phyloP scores from a whole-genome alignment of 2,888 invertebrate genomes.

The Caenorhabditis doughertyi region DNA sequence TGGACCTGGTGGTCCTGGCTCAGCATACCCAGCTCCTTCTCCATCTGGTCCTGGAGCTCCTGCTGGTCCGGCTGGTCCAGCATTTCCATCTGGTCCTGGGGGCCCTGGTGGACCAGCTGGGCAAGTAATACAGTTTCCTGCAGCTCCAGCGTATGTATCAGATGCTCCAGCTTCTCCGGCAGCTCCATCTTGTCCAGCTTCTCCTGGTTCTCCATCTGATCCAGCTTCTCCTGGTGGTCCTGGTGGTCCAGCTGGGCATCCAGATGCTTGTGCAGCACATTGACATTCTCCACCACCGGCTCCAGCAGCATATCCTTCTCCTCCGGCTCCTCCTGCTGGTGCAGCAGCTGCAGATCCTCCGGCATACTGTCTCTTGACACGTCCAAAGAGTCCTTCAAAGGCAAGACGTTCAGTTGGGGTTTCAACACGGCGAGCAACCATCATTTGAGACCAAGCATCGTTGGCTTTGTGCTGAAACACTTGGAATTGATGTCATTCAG shows the following conservation, averaged over 20 bases:
- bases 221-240: constrained; percentile 72
- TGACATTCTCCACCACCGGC: constrained; percentile 56
- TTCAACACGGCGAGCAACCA: constrained; percentile 55
- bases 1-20: constrained; percentile 61
- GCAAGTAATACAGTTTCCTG: constrained; percentile 63
- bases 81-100: constrained; percentile 64
- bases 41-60: constrained; percentile 64
- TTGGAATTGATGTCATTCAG: too few relatives aligned
- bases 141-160: constrained; percentile 59
- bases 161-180: constrained; percentile 53
- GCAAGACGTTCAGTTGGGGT: constrained; percentile 53
- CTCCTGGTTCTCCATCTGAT: constrained; percentile 59
- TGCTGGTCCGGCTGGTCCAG: constrained; percentile 58
- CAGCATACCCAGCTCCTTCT: constrained; percentile 44
- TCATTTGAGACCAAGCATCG: constrained; percentile 70
- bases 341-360: constrained; percentile 54
- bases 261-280: constrained; percentile 66
- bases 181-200: constrained; percentile 58
- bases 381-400: constrained; percentile 60
- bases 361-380: constrained; percentile 57
- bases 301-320: constrained; percentile 54
- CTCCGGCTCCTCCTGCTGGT: constrained; percentile 32
- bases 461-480: constrained; percentile 61
- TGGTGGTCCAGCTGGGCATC: constrained; percentile 75
- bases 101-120: constrained; percentile 67